These are phyloP conservation scores for Psittacula cyanocephala DNA, from an alignment of 2,113 vertebrate species.

Conservation along the genomic window DNA sequence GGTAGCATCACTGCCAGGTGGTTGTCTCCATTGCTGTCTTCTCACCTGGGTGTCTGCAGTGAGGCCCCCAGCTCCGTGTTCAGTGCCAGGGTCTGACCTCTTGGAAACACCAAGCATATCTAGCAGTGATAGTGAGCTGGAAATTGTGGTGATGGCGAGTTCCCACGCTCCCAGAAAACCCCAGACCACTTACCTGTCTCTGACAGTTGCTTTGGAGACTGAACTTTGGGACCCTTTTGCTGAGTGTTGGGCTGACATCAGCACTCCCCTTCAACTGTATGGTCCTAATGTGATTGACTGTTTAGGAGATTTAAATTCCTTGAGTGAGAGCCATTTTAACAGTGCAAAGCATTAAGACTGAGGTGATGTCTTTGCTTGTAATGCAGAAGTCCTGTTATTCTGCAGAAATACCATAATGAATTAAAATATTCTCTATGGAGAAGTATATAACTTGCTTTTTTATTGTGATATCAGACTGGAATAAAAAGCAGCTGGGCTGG, in stretches of 20 bases:
- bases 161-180: background rate
- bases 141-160: rapidly evolving
- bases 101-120: background rate
- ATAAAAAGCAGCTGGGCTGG: background rate
- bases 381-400: conserved; percentile 5
- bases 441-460: background rate
- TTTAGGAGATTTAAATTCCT: background rate
- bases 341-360: background rate
- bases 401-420: background rate
- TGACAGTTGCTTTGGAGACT: background rate
- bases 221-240: background rate
- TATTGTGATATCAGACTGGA: background rate
- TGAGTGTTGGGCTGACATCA: background rate
- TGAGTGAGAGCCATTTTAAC: background rate
- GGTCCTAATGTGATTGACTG: background rate
- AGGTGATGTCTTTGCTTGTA: background rate
- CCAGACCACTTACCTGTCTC: background rate
- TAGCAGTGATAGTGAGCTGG: background rate
- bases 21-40: rapidly evolving
- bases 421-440: conserved; percentile 17
- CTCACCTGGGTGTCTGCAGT: background rate
- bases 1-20: background rate
- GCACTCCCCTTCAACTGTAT: background rate
- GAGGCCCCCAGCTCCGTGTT: background rate
- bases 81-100: background rate